phyloP scores from a whole-genome alignment of 1,140 invertebrate genomes.

The Elymnias hypermnestra region DNA sequence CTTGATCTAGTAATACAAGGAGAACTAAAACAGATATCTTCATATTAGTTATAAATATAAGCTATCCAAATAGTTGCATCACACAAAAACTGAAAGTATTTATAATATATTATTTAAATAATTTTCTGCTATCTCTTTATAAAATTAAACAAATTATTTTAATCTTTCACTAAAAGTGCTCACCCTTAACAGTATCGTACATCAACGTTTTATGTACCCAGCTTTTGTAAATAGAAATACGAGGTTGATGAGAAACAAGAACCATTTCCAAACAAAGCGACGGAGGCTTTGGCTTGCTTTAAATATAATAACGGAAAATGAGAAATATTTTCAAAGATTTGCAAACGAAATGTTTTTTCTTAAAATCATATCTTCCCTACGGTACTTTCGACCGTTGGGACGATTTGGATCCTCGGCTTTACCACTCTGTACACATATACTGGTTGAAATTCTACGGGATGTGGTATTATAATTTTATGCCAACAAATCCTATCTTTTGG shows the following conservation, averaged over 20 bases:
- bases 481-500: conserved; percentile 48
- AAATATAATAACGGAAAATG: conserved; percentile 30
- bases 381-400: conserved; percentile 54
- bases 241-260: conserved; percentile 26
- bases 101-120: too few species aligned
- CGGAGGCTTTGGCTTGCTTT: conserved; percentile 28
- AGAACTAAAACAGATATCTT: too few species aligned
- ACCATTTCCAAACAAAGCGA: conserved; percentile 42
- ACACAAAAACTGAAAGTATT: too few species aligned
- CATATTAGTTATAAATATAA: too few species aligned
- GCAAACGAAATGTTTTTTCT: conserved; percentile 10
- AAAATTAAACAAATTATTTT: too few species aligned
- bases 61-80: too few species aligned
- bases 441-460: conserved; percentile 72
- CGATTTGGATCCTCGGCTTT: conserved; percentile 53
- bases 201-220: conserved; percentile 40
- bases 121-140: too few species aligned
- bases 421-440: conserved; percentile 65
- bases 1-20: too few species aligned
- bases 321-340: conserved; percentile 35
- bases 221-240: conserved; percentile 34
- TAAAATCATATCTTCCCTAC: conserved; percentile 48
- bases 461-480: conserved; percentile 58
- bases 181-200: conserved; percentile 38
- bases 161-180: conserved; percentile 23